Conservation (phyloP, 2,797 vertebrate species). For the Emydoidea blandingii region DNA sequence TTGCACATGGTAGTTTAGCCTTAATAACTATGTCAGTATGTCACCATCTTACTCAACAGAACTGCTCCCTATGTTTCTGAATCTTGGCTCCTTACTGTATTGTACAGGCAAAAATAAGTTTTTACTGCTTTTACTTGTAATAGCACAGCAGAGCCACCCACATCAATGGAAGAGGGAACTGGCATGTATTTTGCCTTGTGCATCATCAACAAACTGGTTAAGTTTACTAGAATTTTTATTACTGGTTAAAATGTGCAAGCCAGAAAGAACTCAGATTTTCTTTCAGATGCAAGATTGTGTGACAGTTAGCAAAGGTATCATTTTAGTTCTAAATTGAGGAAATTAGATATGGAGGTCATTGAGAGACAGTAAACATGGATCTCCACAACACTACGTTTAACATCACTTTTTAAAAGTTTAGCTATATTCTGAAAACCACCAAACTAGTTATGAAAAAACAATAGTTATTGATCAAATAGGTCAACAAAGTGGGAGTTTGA, state of each 20-base stretch:
- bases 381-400: not conserved
- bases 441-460: not conserved
- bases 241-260: not conserved
- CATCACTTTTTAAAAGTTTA: not conserved
- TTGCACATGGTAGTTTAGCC: not conserved
- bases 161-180: rapidly evolving
- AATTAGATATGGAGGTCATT: not conserved
- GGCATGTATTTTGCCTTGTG: not conserved
- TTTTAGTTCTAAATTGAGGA: not conserved
- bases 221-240: not conserved
- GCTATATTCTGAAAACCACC: not conserved
- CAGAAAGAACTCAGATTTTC: not conserved
- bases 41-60: not conserved
- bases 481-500: not conserved
- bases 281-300: not conserved
- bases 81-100: not conserved
- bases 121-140: not conserved
- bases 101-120: not conserved
- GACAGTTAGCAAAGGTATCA: not conserved
- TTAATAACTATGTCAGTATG: not conserved
- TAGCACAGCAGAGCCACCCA: not conserved
- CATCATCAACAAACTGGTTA: not conserved
- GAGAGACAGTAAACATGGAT: not conserved
- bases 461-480: not conserved
- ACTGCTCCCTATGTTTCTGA: not conserved